Base-by-base conservation (phyloP, 2,888 invertebrate genomes). In the Aromia moschata region DNA sequence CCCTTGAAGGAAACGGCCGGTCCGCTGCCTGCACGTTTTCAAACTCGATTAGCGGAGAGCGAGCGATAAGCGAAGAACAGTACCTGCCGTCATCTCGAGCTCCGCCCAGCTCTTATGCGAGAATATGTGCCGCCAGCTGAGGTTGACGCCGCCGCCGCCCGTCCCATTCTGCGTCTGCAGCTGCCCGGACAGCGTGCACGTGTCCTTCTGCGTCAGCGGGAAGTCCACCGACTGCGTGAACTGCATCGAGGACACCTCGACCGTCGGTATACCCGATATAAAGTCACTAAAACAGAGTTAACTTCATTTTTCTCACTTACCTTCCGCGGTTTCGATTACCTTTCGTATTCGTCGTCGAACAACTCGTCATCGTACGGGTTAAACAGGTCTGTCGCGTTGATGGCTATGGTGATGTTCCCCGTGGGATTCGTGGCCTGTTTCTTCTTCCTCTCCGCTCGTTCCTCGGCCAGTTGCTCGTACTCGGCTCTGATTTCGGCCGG, bases 401-500 rank as follows among this genome's bases (percentile, higher is more conserved):
- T 86, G 66, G 91, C 91, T 33, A 98, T 86, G 10, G 91, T 91
- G 52, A 97, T 86, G 60, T 89, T 90, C 20, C 96, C 96, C 63
- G 90, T 90, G 0, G 98, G 98, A 82, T 98, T 97, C 0, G 97
- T 95, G 63, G 92, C 86, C 76, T 95, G 93, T 73, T 95, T 90
- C 53, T 98, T 84, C 62, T 90, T 85, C 59, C 94, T 85, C 74
- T 97, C 95, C 69, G 97, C 96, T 60, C 92, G 85, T 73, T 94
- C 93, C 67, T 90, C 87, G 12, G 91, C 91, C 53, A 92, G 78
- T 63, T 94, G 87, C 81, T 98, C 97, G 84, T 96, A 98, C 82
- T 98, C 98, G 60, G 96, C 97, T 56, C 96, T 84, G 58, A 99
- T 98, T 85, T 99, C 98, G 69, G 93, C 89, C 1, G 98, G 96